Base-by-base conservation (phyloP, 2,888 invertebrate species). In the Calephelis perditalis region DNA sequence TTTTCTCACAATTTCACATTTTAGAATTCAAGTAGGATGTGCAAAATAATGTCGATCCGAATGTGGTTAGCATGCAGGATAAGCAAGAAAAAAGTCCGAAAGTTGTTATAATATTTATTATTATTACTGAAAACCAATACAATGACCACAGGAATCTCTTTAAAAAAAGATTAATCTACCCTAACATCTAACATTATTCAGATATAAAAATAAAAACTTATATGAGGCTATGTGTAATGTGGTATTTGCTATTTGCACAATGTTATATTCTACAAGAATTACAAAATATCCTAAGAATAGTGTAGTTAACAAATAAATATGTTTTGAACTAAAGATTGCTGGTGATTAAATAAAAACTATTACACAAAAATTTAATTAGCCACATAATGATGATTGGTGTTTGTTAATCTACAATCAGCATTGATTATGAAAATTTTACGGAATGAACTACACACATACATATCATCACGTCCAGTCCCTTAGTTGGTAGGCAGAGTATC, bases 161-260 rank as follows among this genome's bases (percentile, higher is more conserved):
- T 65, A 63, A 73, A 73, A 78, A 74, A 74, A 79, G 76, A 74
- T 73, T 73, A 71, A 75, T 74, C 67, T 65, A 73, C 73, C 78
- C 77, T 77, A 45, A 61, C 69, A 72, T 73, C 73, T 79, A 78
- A 73, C 72, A 72, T 71, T 74, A 73, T 76, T 76, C 77, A 71
- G 76, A 86, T 86, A 86, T 84, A 87, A 86, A 86, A 85, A 85
- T 86, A 85, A 85, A 84, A 85, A 86, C 77, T 78, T 84, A 84
- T 73, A 75, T 75, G 77, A 75, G 71, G 71, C 67, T 68, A 70
- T 59, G 67, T 68, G 68, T 61, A 64, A 55, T 55, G 59, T 46
- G 46, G 59, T 46, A 46, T 45, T 60, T 45, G n/a, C 8, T 56
- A 54, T 56, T 59, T 15, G 36, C 56, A 26, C 12, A 55, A 55